Base-by-base conservation (phyloP, 2,113 vertebrate genomes). In the Corythaixoides concolor region DNA sequence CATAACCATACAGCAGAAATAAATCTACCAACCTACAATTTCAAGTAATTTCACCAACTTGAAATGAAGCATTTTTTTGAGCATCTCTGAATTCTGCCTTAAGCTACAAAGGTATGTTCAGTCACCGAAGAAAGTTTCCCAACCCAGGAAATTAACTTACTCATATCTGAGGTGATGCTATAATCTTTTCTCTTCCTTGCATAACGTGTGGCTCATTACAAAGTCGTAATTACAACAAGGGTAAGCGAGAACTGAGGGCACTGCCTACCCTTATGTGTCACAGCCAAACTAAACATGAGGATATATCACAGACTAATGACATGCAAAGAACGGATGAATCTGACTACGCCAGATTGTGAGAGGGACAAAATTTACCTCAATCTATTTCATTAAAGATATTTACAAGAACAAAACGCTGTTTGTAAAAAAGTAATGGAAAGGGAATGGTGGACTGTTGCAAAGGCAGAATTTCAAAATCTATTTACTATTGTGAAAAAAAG, bases 331-430 rank as follows among this genome's bases (percentile, higher is more conserved):
- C 3, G 21, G 11, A 63, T n/a, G 28, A 74, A 9, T 23, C 21
- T 66, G 27, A 21, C 56, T 69, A 27, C 0, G 0, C 12, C 15
- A n/a, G 3, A 37, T 14, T 2, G 0, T 15, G 13, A 88, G 19
- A 63, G 60, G 33, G 24, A 53, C 7, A 70, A 83, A 26, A n/a
- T 5, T 69, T 22, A 56, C 22, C 37, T 22, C 18, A 22, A 53
- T 14, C 27, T n/a, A 8, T 33, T 62, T 58, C 33, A 52, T 20
- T 39, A 10, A 26, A 80, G 32, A 3, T 19, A 41, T 18, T n/a
- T 49, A 41, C 9, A 62, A 28, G 39, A 73, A 26, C 3, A 72
- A 64, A 85, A 41, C 20, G 2, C 3, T 41, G 23, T 6, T 39
- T 58, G 14, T 23, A 23, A 49, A 23, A 49, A 45, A 53, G 10